Evolutionary conservation across 2,797 vertebrate species (phyloP), one percentile per base, ranked within the genome.

Genomic region (Carduelis carduelis): DNA sequence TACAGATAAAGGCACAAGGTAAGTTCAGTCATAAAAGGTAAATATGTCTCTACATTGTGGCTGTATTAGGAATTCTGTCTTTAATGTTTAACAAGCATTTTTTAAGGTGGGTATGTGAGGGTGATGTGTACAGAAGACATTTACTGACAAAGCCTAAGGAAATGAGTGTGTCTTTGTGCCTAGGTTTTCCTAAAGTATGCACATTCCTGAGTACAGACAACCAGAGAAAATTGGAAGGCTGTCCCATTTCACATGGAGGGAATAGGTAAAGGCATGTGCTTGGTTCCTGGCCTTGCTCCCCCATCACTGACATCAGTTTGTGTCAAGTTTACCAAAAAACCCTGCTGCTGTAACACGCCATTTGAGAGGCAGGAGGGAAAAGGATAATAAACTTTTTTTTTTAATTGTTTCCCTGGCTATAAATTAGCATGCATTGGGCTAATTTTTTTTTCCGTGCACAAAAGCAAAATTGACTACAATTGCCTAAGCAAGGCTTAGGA

Each of bases 381-480:
- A 91, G 66, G 75, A 96, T 92, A 94, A 95, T 92, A 94, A 97
- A 92, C 81, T 88, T 93, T 92, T 93, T 93, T 89, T 94, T 94
- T 89, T 60, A 95, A 94, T 96, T 93, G 92, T 82, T 80, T 91
- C 69, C 87, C 89, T 74, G 26, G 68, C 87, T 96, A 89, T 97
- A 96, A 96, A 93, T 97, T 95, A 92, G 46, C 84, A 85, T 76
- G 90, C 86, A 71, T 83, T 83, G 71, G 64, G 78, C 60, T 91
- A 90, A 80, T 66, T 90, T 93, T 93, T 93, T 93, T 82, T 68
- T 15, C 35, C 0, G 0, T 83, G 89, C 92, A 96, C 93, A 96
- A 94, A 93, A 93, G 90, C 79, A 93, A 90, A 88, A 89, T 94
- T 95, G 95, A 95, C n/a, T 41, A 61, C 59, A 61, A 61, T 30